Conservation (phyloP, 1,140 invertebrate genomes). For the Onthophagus taurus region DNA sequence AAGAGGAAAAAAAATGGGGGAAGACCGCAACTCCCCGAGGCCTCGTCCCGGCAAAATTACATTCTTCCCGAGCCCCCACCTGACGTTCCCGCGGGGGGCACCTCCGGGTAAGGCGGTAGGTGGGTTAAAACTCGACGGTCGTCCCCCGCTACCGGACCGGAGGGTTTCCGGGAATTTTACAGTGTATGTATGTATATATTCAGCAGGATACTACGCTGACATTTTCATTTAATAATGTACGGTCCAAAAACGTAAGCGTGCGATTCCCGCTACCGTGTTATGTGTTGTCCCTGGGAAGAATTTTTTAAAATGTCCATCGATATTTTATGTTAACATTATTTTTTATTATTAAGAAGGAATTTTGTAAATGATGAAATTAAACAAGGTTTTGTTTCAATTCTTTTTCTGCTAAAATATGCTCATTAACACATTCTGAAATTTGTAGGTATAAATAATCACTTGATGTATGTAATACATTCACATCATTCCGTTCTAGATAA, state of each 20-base stretch:
- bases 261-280: not conserved
- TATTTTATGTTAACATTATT: no score
- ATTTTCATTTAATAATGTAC: slow-evolving; percentile 7
- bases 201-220: slow-evolving; percentile 5
- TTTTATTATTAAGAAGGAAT: no score
- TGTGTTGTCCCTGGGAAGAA: no score
- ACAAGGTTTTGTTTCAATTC: no score
- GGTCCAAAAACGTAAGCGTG: not conserved
- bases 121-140: slow-evolving; percentile 3
- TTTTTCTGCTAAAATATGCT: no score
- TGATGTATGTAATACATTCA: no score
- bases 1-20: no score
- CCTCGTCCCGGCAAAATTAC: slow-evolving; percentile 37
- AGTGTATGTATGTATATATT: slow-evolving; percentile 9
- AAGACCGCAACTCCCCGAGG: slow-evolving; percentile 32
- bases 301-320: no score
- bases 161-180: slow-evolving; percentile 12
- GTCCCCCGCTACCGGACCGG: slow-evolving; percentile 5
- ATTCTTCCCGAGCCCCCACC: slow-evolving; percentile 33
- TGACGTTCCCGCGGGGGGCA: slow-evolving; percentile 16
- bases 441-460: no score
- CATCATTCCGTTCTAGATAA: no score
- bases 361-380: no score
- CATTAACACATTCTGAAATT: no score
- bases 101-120: slow-evolving; percentile 14